phyloP scores from a whole-genome alignment of 2,113 vertebrate species.

The Geococcyx californianus region DNA sequence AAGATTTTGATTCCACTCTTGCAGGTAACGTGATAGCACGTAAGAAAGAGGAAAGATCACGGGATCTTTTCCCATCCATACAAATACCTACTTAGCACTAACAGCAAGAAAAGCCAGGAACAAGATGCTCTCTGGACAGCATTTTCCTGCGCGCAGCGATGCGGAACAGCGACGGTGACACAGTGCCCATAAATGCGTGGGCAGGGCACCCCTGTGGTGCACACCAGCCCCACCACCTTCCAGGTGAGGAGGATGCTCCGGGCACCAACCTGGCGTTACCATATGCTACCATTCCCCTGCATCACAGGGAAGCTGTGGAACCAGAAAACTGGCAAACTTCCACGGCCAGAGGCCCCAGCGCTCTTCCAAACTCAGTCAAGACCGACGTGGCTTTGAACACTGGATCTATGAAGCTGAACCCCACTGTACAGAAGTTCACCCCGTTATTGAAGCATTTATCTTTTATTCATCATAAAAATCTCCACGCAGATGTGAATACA shows the following conservation, averaged over 20 bases:
- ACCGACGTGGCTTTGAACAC: not conserved
- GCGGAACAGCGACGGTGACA: not conserved
- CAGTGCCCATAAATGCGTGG: not conserved
- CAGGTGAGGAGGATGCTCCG: no score
- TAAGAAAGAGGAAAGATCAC: not conserved
- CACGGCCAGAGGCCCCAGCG: not conserved
- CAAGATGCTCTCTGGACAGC: not conserved
- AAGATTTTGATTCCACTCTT: not conserved
- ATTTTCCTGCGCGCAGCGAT: not conserved
- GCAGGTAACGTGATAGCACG: not conserved
- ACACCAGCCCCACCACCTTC: not conserved
- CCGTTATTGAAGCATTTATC: not conserved
- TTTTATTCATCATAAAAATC: not conserved
- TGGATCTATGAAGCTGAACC: not conserved
- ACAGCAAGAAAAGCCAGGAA: fast-evolving
- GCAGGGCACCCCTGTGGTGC: not conserved
- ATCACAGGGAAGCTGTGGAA: not conserved
- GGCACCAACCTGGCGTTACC: not conserved
- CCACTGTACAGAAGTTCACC: not conserved
- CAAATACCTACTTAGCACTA: not conserved
- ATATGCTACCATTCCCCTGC: not conserved
- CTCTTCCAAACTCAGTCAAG: not conserved
- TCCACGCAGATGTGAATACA: no score
- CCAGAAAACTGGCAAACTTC: no score
- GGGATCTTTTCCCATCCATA: not conserved